Percentiles rank a stretch among this genome's conserved stretches.
Evolutionary conservation across 1,140 invertebrate species (phyloP).

Genomic region (Platyura marginata): DNA sequence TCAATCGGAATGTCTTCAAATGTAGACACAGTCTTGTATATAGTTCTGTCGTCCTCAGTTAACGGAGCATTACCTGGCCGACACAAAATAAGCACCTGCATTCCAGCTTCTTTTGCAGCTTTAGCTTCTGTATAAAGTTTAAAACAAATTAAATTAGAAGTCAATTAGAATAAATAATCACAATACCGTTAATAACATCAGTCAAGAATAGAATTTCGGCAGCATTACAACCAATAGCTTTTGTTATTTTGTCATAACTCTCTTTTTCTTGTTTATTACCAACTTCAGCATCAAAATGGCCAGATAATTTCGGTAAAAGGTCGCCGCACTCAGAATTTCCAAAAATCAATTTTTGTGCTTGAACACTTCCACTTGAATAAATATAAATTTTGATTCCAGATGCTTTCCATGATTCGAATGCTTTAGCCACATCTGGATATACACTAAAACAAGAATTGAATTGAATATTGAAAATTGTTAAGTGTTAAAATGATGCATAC

Average conservation of each 20-base stretch:
- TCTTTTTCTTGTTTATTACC: constrained; percentile 53
- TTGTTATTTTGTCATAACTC: constrained; percentile 59
- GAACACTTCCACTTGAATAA: constrained; percentile 82
- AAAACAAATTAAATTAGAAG: not conserved
- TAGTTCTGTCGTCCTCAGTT: constrained; percentile 33
- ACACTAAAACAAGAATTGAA: too few relatives aligned
- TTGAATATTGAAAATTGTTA: too few relatives aligned
- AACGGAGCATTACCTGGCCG: constrained; percentile 60
- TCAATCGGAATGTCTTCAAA: constrained; percentile 33
- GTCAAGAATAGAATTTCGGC: constrained; percentile 68
- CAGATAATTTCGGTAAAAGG: constrained; percentile 50
- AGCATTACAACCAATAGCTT: constrained; percentile 38
- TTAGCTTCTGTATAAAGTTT: constrained; percentile 43
- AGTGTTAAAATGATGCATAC: constrained; percentile 40
- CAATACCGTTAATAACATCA: constrained; percentile 57
- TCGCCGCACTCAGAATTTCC: constrained; percentile 56
- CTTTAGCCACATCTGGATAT: constrained; percentile 62
- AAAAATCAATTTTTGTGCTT: constrained; percentile 81
- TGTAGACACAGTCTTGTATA: constrained; percentile 35
- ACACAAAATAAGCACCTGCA: constrained; percentile 43
- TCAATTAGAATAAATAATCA: not conserved
- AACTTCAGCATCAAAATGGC: constrained; percentile 72
- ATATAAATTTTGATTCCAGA: constrained; percentile 55
- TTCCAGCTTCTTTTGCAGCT: constrained; percentile 55
- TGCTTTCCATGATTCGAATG: constrained; percentile 47